A percentile compares a stretch with the other conserved stretches of the same genome.
Conservation (phyloP, 2,113 vertebrate species). For the Gobiocypris rarus region DNA sequence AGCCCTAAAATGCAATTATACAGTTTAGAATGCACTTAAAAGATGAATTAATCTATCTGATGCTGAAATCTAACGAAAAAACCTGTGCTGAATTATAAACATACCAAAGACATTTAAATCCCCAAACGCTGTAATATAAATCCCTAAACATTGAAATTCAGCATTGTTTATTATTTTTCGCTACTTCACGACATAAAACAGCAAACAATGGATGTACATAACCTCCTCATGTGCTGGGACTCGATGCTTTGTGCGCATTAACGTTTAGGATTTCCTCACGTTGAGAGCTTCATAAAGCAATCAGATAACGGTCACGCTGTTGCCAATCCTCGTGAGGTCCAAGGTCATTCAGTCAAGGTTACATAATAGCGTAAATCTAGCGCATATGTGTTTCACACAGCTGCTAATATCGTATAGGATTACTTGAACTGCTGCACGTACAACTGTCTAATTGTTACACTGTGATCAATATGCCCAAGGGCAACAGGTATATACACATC, state of each 20-base stretch:
- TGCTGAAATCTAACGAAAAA: not conserved
- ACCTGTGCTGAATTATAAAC: not conserved
- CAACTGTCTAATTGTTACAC: conserved; percentile 52
- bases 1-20: not conserved
- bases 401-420: conserved; percentile 46
- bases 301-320: not conserved
- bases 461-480: conserved; percentile 47
- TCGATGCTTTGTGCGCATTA: conserved; percentile 3
- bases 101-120: not conserved
- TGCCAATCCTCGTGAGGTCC: conserved; percentile 8
- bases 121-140: not conserved
- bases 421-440: conserved; percentile 52
- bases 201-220: not conserved
- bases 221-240: not conserved
- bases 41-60: not conserved
- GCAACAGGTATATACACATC: not conserved
- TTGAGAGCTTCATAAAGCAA: conserved; percentile 26
- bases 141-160: not conserved
- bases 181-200: not conserved
- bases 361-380: conserved; percentile 24
- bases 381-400: conserved; percentile 21
- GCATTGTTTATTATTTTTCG: not conserved
- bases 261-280: conserved; percentile 25
- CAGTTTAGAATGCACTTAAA: not conserved
- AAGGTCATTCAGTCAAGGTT: conserved; percentile 26